phyloP scores from a whole-genome alignment of 2,797 vertebrate genomes.

The Meda fulgida region DNA sequence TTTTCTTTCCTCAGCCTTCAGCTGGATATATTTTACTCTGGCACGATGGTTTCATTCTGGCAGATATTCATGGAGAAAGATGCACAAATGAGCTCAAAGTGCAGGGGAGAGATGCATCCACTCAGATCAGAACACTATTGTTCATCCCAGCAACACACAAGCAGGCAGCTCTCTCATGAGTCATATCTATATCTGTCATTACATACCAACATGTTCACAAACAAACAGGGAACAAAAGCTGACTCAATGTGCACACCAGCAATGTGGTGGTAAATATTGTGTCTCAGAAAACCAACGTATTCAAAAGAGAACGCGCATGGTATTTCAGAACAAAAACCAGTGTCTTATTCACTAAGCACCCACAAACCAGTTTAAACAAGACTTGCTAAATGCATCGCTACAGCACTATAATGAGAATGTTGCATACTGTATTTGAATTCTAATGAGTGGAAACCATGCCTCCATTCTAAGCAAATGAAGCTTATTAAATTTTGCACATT shows the following conservation, averaged over 20 bases:
- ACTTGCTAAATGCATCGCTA: background rate
- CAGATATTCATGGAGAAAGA: slow-evolving; percentile 18
- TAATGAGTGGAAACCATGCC: background rate
- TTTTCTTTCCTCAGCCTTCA: background rate
- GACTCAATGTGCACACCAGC: slow-evolving; percentile 22
- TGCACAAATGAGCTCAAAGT: slow-evolving; percentile 40
- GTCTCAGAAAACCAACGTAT: slow-evolving; percentile 9
- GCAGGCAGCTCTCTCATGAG: slow-evolving; percentile 30
- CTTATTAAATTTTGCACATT: background rate
- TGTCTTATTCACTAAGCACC: background rate
- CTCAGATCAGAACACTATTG: slow-evolving; percentile 21
- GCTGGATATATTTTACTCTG: slow-evolving; percentile 18
- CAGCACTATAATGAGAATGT: background rate
- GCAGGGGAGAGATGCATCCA: slow-evolving; percentile 23
- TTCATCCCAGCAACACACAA: slow-evolving; percentile 25
- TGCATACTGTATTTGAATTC: background rate
- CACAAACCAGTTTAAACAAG: background rate
- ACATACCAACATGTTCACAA: slow-evolving; percentile 44
- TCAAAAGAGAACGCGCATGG: background rate
- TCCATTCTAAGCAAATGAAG: background rate
- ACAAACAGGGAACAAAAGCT: slow-evolving; percentile 41
- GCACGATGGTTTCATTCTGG: slow-evolving; percentile 20
- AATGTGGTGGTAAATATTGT: slow-evolving; percentile 11
- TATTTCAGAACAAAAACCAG: background rate
- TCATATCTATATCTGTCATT: slow-evolving; percentile 39